Base-by-base conservation (phyloP, 2,113 vertebrate genomes). In the Pycnonotus jocosus region DNA sequence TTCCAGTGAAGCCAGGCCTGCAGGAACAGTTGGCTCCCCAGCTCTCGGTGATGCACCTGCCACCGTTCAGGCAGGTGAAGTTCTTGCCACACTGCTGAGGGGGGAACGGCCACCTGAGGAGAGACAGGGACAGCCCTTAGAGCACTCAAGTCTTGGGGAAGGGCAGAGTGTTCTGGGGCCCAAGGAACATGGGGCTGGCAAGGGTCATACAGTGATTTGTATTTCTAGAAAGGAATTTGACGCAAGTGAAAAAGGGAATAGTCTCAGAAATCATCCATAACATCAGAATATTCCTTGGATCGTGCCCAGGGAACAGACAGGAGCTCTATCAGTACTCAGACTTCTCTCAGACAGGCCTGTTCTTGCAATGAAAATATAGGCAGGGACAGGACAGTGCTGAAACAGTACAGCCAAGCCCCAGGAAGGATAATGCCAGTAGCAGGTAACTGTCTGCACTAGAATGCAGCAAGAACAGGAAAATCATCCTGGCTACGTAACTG, bases 21-120 rank as follows among this genome's bases (percentile, higher is more conserved):
- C 99, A 99, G 53, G 98, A 99, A 96, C 99, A 99, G 97, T 99
- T 99, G 84, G 98, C 98, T 51, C 98, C 98, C 95, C 93, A 97
- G 18, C 93, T 81, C 5, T 98, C 98, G 0, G 96, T 98, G 15
- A 96, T 69, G 65, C 99, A 99, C 6, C 94, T 93, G 3, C 98
- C 98, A 0, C 98, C 98, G 0, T 98, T 98, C 11, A 97, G 95
- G 87, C 99, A 99, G 27, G 98, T 98, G 77, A 97, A 91, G 87
- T 98, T 98, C 82, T 96, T 93, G 16, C 97, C 97, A 38, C 99
- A 99, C 1, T 97, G 95, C 68, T 98, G 97, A 2, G 98, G 98
- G 27, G 98, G 98, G 72, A 98, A 98, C 0, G 97, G 98, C 98
- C 98, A 98, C 51, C 99, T 99, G 78, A 76, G 45, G 56, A 90